Conservation (phyloP, 2,113 vertebrate genomes). For the Bubo scandiacus region DNA sequence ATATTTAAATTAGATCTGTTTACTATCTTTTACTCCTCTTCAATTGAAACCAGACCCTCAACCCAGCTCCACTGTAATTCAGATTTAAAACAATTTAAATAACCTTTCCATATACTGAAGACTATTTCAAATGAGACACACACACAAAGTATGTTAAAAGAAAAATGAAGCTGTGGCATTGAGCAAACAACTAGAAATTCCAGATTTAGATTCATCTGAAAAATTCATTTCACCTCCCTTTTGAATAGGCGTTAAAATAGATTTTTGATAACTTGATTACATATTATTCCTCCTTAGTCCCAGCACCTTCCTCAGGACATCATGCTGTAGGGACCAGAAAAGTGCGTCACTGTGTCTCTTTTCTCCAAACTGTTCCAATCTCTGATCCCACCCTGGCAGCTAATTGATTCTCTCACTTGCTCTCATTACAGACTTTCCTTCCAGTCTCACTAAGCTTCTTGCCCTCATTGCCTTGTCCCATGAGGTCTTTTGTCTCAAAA, state of each 20-base stretch:
- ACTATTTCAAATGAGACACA: neutral
- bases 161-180: neutral
- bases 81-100: neutral
- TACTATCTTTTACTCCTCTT: neutral
- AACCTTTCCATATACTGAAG: neutral
- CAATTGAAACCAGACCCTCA: neutral
- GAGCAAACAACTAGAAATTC: neutral
- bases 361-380: neutral
- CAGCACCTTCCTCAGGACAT: neutral
- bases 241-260: neutral
- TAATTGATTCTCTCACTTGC: neutral
- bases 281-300: neutral
- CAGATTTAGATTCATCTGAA: neutral
- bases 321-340: neutral
- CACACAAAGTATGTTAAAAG: neutral
- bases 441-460: neutral
- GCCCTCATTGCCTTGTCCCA: neutral
- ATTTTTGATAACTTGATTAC: neutral
- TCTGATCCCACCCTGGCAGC: neutral
- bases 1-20: slow-evolving; percentile 17
- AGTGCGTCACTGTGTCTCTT: neutral
- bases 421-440: neutral
- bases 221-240: neutral
- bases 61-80: neutral
- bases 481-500: neutral